A percentile compares a stretch with the other conserved stretches of the same genome.
These are phyloP conservation scores for Ambastaia sidthimunki DNA, from an alignment of 2,797 vertebrate genomes.

Conservation along the genomic window DNA sequence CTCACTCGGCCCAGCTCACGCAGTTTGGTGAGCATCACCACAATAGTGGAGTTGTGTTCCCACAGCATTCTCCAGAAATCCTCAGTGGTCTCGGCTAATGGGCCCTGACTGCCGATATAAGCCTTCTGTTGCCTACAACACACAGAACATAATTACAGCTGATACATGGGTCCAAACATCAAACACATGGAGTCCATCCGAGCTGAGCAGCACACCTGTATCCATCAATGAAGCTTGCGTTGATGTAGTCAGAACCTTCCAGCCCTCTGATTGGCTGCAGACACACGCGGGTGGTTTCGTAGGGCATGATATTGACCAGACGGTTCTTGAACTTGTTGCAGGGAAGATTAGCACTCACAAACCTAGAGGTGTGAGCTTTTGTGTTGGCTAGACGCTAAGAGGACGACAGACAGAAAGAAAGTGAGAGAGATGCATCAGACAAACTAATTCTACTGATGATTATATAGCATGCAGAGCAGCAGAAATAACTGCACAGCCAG, in stretches of 20 bases:
- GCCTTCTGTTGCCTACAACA: slow-evolving; percentile 89
- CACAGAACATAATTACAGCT: background rate
- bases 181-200: no score
- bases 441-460: background rate
- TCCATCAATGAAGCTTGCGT: slow-evolving; percentile 94
- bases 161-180: background rate
- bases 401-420: slow-evolving; percentile 19
- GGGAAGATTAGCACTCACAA: slow-evolving; percentile 96
- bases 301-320: slow-evolving; percentile 99
- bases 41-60: slow-evolving; percentile 98
- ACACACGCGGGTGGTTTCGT: slow-evolving; percentile 94
- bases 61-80: slow-evolving; percentile 99
- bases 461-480: no score
- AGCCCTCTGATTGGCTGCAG: slow-evolving; percentile 97
- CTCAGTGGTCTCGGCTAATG: slow-evolving; percentile 94
- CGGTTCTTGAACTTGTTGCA: slow-evolving; percentile 99
- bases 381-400: slow-evolving; percentile 92
- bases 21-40: slow-evolving; percentile 96
- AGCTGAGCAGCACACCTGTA: slow-evolving; percentile 80
- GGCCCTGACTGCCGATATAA: slow-evolving; percentile 96
- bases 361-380: slow-evolving; percentile 96
- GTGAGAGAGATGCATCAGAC: background rate
- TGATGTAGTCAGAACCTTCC: slow-evolving; percentile 97
- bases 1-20: slow-evolving; percentile 95
- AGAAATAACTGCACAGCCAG: no score